A percentile compares a stretch with the other conserved stretches of the same genome.
These are phyloP conservation scores for Ophion ventricosus DNA, from an alignment of 2,888 invertebrate species.

Conservation along the genomic window DNA sequence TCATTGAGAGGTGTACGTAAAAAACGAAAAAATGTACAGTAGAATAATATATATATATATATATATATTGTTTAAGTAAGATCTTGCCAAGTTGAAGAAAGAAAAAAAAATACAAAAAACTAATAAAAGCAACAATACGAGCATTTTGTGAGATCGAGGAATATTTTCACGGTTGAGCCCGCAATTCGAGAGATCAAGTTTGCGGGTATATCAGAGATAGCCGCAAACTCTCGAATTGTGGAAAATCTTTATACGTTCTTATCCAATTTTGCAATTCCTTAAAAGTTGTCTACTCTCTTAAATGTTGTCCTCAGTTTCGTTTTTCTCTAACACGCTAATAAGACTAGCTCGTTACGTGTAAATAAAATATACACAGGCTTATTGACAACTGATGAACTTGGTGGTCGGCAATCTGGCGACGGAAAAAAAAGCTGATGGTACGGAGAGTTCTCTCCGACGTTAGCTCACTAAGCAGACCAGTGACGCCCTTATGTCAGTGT, in stretches of 20 bases:
- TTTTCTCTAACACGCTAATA: conserved; percentile 3
- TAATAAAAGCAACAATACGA: neutral
- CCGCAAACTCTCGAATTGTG: conserved; percentile 6
- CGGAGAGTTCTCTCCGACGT: neutral
- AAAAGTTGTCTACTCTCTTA: neutral
- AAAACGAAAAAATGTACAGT: neutral
- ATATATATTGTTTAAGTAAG: conserved; percentile 59
- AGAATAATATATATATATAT: neutral
- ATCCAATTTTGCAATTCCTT: neutral
- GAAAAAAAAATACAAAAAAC: conserved; percentile 26
- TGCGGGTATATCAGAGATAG: no score
- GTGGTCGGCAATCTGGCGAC: neutral
- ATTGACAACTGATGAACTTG: neutral
- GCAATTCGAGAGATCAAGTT: neutral
- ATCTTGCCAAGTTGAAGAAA: conserved; percentile 50
- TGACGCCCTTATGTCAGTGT: neutral
- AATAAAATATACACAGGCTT: conserved; percentile 24
- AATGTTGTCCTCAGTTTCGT: neutral
- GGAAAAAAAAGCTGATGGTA: neutral
- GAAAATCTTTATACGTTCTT: neutral
- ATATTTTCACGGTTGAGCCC: no score
- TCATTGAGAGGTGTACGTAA: neutral
- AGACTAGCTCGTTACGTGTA: conserved; percentile 42
- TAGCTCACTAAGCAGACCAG: neutral
- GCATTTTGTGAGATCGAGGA: conserved; percentile 18